Conservation (phyloP, 2,888 invertebrate genomes). For the Malachius bipustulatus region DNA sequence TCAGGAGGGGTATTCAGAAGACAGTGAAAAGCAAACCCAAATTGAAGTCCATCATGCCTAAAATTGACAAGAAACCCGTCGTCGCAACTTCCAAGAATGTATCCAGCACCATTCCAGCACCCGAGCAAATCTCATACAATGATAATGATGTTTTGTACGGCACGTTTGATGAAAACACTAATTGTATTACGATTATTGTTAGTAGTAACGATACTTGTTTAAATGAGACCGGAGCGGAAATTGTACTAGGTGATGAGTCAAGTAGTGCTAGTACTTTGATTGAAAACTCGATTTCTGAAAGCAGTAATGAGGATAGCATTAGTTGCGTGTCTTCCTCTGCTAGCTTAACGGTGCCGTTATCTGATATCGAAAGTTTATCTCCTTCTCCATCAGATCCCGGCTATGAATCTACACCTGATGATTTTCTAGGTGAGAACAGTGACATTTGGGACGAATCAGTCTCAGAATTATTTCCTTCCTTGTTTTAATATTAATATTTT, state of each 20-base stretch:
- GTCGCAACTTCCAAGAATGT: no score
- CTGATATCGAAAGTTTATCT: slow-evolving; percentile 9
- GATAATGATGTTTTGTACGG: slow-evolving; percentile 55
- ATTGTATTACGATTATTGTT: slow-evolving; percentile 62
- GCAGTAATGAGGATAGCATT: no score
- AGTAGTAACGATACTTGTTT: slow-evolving; percentile 46
- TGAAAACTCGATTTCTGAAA: no score
- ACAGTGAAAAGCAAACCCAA: slow-evolving; percentile 15
- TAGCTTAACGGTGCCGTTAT: slow-evolving; percentile 15
- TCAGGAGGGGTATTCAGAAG: slow-evolving; percentile 6
- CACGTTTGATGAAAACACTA: slow-evolving; percentile 58
- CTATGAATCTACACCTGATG: slow-evolving; percentile 52
- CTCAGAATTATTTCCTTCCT: slow-evolving; percentile 64
- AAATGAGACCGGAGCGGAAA: slow-evolving; percentile 40
- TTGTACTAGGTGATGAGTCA: slow-evolving; percentile 20
- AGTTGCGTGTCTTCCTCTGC: slow-evolving; percentile 10
- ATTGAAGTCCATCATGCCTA: slow-evolving; percentile 15
- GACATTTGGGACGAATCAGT: slow-evolving; percentile 66
- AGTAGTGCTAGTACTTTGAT: slow-evolving; percentile 20
- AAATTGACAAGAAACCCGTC: slow-evolving; percentile 11
- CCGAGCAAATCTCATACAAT: slow-evolving; percentile 12
- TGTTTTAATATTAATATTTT: slow-evolving; percentile 47
- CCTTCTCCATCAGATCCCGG: slow-evolving; percentile 44
- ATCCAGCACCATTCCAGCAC: slow-evolving; percentile 5
- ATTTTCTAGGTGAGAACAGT: slow-evolving; percentile 24